These are phyloP conservation scores for Mantis religiosa DNA, from an alignment of 2,888 invertebrate genomes.

Conservation along the genomic window DNA sequence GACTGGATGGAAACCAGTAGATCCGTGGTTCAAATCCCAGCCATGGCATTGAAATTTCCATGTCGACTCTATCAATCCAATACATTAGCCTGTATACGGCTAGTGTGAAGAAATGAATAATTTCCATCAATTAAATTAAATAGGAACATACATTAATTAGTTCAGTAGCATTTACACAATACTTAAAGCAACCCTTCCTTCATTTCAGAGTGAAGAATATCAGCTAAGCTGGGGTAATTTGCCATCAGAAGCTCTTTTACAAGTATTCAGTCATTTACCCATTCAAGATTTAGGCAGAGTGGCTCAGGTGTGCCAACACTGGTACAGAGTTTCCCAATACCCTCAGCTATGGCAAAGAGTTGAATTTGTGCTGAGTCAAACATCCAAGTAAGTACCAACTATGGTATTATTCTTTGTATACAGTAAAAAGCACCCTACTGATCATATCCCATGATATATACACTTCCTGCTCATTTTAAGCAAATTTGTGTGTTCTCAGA, in stretches of 20 bases:
- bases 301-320: constrained; percentile 8
- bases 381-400: not conserved
- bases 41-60: too few relatives aligned
- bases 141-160: too few relatives aligned
- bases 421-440: not conserved
- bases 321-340: constrained; percentile 1
- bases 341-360: constrained; percentile 15
- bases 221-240: not conserved
- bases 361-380: constrained; percentile 2
- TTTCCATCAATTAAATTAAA: too few relatives aligned
- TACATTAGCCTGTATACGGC: too few relatives aligned
- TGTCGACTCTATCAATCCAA: too few relatives aligned
- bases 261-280: not conserved
- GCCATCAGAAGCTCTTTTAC: constrained; percentile 4
- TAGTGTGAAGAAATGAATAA: too few relatives aligned
- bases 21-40: too few relatives aligned
- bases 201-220: not conserved
- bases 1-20: too few relatives aligned
- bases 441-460: too few relatives aligned
- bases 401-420: not conserved
- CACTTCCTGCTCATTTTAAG: too few relatives aligned
- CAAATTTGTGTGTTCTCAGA: too few relatives aligned
- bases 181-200: not conserved
- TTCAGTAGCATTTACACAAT: too few relatives aligned
- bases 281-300: not conserved